Percentiles rank a stretch among this genome's conserved stretches.
Evolutionary conservation across 2,113 vertebrate genomes (phyloP).

Genomic region (Psammodynastes pulverulentus): DNA sequence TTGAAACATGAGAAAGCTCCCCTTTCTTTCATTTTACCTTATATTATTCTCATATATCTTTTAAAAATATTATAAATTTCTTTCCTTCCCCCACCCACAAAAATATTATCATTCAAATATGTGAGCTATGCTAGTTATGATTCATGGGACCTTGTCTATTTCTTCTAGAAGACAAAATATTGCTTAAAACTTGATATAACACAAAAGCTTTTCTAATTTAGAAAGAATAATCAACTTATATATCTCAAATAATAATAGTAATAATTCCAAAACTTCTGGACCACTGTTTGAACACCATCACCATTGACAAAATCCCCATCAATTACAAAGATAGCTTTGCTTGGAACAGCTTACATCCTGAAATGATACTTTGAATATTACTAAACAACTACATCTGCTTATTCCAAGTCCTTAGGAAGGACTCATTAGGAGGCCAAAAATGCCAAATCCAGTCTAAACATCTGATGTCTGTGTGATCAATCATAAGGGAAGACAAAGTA

Average conservation of each 20-base stretch:
- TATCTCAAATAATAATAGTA: neutral
- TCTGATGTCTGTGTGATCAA: too few species aligned
- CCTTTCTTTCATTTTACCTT: neutral
- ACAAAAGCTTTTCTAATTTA: neutral
- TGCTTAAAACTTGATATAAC: neutral
- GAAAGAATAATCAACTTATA: neutral
- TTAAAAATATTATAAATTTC: neutral
- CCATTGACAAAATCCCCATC: too few species aligned
- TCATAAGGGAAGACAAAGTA: too few species aligned
- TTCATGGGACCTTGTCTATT: neutral
- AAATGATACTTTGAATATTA: too few species aligned
- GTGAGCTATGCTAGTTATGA: neutral
- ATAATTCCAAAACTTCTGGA: neutral
- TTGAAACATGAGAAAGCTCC: neutral
- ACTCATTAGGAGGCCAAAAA: too few species aligned
- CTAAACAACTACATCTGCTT: too few species aligned
- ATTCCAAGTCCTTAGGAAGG: too few species aligned
- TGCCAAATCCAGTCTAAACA: too few species aligned
- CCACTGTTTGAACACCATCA: too few species aligned
- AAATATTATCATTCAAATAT: neutral
- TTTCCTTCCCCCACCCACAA: neutral
- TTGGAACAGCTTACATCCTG: too few species aligned
- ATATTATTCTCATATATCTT: neutral
- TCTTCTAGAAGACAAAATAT: neutral
- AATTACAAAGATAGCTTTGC: too few species aligned